Percentiles rank a stretch among this genome's conserved stretches.
These are phyloP conservation scores for Acanthisitta chloris DNA, from an alignment of 2,113 vertebrate genomes.

Conservation along the genomic window DNA sequence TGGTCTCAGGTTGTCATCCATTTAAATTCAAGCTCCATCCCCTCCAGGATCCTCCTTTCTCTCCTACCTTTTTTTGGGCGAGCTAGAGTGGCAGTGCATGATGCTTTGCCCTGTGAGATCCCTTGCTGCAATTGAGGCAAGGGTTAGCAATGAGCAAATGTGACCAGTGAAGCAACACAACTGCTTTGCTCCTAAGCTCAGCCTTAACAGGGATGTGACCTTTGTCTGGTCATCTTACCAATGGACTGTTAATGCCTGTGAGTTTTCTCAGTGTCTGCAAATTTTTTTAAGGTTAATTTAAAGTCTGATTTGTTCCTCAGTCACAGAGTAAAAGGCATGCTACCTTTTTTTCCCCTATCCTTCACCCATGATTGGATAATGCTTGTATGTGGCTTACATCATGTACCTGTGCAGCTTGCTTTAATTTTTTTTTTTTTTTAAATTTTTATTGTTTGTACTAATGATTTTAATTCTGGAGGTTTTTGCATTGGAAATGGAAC, in stretches of 20 bases:
- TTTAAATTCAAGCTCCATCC: not conserved
- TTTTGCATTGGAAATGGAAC: conserved; percentile 10
- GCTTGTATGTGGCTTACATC: not conserved
- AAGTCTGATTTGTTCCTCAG: not conserved
- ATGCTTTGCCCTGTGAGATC: fast-evolving
- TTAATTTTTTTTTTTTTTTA: not conserved
- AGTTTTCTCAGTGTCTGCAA: not conserved
- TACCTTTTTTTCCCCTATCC: not conserved
- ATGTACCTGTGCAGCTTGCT: not conserved
- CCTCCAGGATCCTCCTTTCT: not conserved
- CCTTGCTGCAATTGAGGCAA: not conserved
- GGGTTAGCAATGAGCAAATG: not conserved
- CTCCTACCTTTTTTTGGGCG: not conserved
- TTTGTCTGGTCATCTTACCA: not conserved
- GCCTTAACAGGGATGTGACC: not conserved
- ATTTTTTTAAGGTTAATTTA: not conserved
- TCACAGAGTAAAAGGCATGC: not conserved
- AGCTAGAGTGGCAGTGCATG: fast-evolving
- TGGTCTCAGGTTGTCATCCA: not conserved
- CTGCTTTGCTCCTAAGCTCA: not conserved
- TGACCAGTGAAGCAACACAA: not conserved
- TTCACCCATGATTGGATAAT: not conserved
- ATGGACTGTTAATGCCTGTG: not conserved
- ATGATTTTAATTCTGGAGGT: not conserved
- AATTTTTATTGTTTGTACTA: not conserved